Base-by-base conservation (phyloP, 2,797 vertebrate genomes). In the Tapirus indicus region DNA sequence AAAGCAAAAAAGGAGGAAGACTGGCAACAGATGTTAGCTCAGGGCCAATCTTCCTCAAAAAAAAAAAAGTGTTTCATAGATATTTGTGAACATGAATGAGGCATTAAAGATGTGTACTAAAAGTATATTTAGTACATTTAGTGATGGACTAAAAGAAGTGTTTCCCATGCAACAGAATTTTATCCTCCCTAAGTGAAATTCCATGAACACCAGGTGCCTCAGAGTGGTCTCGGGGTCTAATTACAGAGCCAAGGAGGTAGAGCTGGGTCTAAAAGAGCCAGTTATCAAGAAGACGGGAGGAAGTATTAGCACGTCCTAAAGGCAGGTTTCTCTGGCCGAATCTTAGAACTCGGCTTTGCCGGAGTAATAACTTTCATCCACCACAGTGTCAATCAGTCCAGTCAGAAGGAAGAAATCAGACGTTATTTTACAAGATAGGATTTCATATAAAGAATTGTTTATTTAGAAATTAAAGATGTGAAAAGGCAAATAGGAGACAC, bases 391-490 rank as follows among this genome's bases (percentile, higher is more conserved):
- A 29, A 10, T n/a, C 25, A 79, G 29, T 84, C 85, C 27, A 49
- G 66, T 74, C 35, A 94, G 83, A 68, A 95, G 62, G 49, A 78
- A 58, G 32, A 95, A 92, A 58, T n/a, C 27, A 38, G 12, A 41
- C 6, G 2, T 92, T 47, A 44, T 85, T 95, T 85, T 41, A 80
- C 66, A 69, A 95, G 41, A 85, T 10, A 89, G 25, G 58, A 78
- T 56, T 93, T 86, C 72, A 41, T 41, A 54, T 44, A 27, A 90
- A 60, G 35, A 91, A 10, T 56, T 62, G 12, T 68, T 64, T 80
- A 44, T 54, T 52, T 89, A 62, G 27, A 7, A 88, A 58, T 54
- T 89, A 80, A 85, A 72, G 56, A 56, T 74, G 10, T 64, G 12
- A 41, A 92, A 44, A 62, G 20, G 29, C 13, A 89, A 74, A 41